Conservation (phyloP, 2,113 vertebrate genomes). For the Vulpes lagopus region DNA sequence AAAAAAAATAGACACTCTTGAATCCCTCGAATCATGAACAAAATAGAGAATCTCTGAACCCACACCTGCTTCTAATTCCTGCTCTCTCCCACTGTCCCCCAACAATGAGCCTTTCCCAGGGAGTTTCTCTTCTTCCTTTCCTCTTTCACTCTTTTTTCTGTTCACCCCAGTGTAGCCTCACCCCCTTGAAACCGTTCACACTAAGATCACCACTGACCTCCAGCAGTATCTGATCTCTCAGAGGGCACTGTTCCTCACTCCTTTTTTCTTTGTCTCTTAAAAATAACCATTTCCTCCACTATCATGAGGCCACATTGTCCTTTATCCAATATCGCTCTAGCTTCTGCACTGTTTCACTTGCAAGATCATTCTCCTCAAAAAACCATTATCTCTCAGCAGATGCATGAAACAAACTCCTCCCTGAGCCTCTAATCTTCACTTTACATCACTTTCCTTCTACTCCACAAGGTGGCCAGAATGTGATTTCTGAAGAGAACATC, state of each 20-base stretch:
- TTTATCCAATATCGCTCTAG: background rate
- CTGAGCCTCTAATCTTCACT: fast-evolving
- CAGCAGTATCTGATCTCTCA: too few species aligned
- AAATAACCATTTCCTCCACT: too few species aligned
- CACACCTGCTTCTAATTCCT: background rate
- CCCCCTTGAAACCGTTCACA: background rate
- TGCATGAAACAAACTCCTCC: background rate
- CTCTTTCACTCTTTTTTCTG: background rate
- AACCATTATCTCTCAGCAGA: fast-evolving
- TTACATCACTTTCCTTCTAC: background rate
- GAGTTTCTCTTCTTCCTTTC: background rate
- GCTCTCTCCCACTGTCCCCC: background rate
- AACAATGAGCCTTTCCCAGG: background rate
- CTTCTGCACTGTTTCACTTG: background rate
- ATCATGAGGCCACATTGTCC: too few species aligned
- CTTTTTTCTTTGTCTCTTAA: background rate
- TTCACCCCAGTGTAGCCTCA: background rate
- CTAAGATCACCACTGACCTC: background rate
- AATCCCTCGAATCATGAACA: background rate
- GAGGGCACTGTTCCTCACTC: background rate
- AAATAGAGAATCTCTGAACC: background rate
- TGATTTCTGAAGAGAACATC: background rate
- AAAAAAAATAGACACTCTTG: background rate
- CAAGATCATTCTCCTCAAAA: background rate
- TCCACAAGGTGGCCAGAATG: background rate